phyloP scores from a whole-genome alignment of 64 coral and sea anemone genomes.

The Montipora capricornis region DNA sequence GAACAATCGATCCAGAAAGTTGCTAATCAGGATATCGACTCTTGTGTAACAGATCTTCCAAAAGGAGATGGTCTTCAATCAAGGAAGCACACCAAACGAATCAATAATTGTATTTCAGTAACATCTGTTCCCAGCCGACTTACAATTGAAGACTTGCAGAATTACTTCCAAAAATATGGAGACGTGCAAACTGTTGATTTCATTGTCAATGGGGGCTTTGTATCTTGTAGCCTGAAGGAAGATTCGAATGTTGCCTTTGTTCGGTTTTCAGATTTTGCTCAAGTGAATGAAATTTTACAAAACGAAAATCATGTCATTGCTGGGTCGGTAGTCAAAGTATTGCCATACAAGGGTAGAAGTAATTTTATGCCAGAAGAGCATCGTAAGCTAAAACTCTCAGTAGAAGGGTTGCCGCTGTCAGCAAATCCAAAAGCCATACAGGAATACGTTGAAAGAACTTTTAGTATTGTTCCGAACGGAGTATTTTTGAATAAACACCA shows the following conservation, averaged over 20 bases:
- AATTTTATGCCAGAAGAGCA: neutral
- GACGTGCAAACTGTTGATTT: neutral
- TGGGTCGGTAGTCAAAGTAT: neutral
- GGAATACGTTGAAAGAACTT: neutral
- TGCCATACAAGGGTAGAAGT: neutral
- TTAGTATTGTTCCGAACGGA: neutral
- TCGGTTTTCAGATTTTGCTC: neutral
- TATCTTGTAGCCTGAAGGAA: neutral
- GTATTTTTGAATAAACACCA: neutral
- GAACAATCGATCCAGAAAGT: neutral
- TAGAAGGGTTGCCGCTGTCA: neutral
- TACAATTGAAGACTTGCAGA: neutral
- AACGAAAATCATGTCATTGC: neutral
- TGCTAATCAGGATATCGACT: slow-evolving; percentile 6
- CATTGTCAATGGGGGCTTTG: neutral
- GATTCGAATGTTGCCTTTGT: slow-evolving; percentile 2
- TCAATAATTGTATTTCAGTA: neutral
- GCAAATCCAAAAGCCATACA: neutral
- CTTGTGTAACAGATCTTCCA: neutral
- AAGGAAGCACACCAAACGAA: neutral
- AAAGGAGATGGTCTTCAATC: neutral
- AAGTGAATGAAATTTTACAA: neutral
- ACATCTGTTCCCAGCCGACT: neutral
- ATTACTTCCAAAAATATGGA: slow-evolving; percentile 2
- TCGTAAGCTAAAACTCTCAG: neutral